phyloP scores from a whole-genome alignment of 1,140 invertebrate genomes.

The Thaumetopoea pityocampa region DNA sequence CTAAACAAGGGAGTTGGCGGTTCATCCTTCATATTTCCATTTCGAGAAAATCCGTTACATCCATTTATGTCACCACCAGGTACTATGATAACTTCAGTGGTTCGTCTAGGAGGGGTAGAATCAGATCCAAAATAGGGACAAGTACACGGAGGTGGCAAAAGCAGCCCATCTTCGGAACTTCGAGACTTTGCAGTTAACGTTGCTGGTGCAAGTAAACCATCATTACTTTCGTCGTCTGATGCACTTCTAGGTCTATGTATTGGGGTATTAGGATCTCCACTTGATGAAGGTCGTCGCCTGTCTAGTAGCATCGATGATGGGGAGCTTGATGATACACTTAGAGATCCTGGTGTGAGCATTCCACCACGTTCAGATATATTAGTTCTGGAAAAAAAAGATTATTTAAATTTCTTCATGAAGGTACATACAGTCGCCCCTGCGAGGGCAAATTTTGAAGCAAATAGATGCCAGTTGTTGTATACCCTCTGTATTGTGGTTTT shows the following conservation, averaged over 20 bases:
- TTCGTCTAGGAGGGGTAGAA: slow-evolving; percentile 61
- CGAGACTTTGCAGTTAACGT: slow-evolving; percentile 56
- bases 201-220: slow-evolving; percentile 54
- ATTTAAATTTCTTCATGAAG: not conserved
- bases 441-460: slow-evolving; percentile 24
- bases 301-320: slow-evolving; percentile 65
- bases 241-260: slow-evolving; percentile 59
- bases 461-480: slow-evolving; percentile 54
- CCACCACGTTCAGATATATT: slow-evolving; percentile 57
- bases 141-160: slow-evolving; percentile 83
- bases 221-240: slow-evolving; percentile 63
- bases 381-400: slow-evolving; percentile 40
- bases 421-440: slow-evolving; percentile 7
- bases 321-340: slow-evolving; percentile 64
- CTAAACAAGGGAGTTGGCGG: slow-evolving; percentile 57
- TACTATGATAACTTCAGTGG: slow-evolving; percentile 64
- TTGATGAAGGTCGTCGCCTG: slow-evolving; percentile 50
- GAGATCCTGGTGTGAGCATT: slow-evolving; percentile 59
- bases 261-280: slow-evolving; percentile 42
- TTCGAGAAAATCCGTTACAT: slow-evolving; percentile 59
- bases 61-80: slow-evolving; percentile 59
- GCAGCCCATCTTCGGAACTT: slow-evolving; percentile 70
- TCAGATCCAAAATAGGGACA: slow-evolving; percentile 86
- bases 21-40: slow-evolving; percentile 61
- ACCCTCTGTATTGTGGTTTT: slow-evolving; percentile 62